Evolutionary conservation across 2,113 vertebrate species (phyloP), one percentile per base, ranked within the genome.

Genomic region (Thomomys bottae): DNA sequence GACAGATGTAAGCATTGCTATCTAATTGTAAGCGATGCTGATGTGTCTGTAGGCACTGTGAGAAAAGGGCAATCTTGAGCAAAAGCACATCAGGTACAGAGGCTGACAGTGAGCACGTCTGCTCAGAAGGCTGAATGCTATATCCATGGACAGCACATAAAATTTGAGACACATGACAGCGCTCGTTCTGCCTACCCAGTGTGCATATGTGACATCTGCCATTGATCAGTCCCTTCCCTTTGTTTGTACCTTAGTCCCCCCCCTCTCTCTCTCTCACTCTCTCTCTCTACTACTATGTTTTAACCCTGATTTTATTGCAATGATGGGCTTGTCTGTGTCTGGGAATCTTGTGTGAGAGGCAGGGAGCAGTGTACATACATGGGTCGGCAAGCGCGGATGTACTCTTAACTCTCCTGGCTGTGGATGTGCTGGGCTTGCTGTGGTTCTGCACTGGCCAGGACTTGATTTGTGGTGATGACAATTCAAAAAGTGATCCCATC

Each of bases 1-100:
- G 23, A 7, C 2, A 0, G 26, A 15, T 18, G 20, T 32, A 0
- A 2, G 32, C 20, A 0, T 36, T n/a, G 11, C 45, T 10, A 20
- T 49, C 67, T 21, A 15, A 49, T 71, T 66, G 20, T 26, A 30
- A 40, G 54, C 12, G 40, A 38, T n/a, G n/a, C 76, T 79, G 71
- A 61, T 7, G 0, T 57, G 87, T 63, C 30, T 45, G 68, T 61
- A 23, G 15, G 67, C 26, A 45, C 28, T 24, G 34, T n/a, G 63
- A 93, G 86, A 63, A 32, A 23, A 42, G 26, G 38, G 15, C 5
- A 1, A 14, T 85, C 78, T 63, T 59, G 79, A 75, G 79, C 59
- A 59, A 40, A 59, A 30, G 57, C 81, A 21, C 45, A 28, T 40
- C 42, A 38, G 64, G 24, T 45, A 36, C 12, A 75, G 70, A 59